These are phyloP conservation scores for Agraylea sexmaculata DNA, from an alignment of 1,140 invertebrate species.

Conservation along the genomic window DNA sequence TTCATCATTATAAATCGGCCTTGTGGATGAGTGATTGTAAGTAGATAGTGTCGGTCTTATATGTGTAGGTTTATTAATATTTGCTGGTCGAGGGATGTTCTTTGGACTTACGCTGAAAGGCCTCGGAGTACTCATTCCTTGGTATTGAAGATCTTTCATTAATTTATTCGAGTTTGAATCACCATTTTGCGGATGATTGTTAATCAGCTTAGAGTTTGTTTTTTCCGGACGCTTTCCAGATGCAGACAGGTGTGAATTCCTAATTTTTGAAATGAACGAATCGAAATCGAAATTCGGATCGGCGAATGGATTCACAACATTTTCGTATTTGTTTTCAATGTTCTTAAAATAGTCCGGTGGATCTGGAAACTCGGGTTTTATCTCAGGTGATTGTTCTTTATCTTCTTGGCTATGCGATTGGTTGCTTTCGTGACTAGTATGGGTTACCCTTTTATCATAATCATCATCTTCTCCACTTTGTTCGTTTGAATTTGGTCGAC, in stretches of 20 bases:
- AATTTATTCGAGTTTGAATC: conserved; percentile 12
- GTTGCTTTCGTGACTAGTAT: conserved; percentile 32
- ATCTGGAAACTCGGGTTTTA: conserved; percentile 28
- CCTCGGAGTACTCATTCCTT: conserved; percentile 33
- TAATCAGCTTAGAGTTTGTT: too few species aligned
- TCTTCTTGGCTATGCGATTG: conserved; percentile 26
- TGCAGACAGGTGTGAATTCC: conserved; percentile 30
- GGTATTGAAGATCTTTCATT: conserved; percentile 26
- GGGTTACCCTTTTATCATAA: too few species aligned
- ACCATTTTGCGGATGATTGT: conserved; percentile 3
- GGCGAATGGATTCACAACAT: conserved; percentile 47
- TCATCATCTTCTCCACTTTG: too few species aligned
- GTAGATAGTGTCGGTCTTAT: conserved; percentile 17
- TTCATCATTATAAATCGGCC: conserved; percentile 15
- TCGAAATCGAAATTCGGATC: conserved; percentile 48
- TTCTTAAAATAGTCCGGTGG: conserved; percentile 36
- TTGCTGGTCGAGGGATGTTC: conserved; percentile 15
- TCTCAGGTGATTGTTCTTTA: conserved; percentile 28
- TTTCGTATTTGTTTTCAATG: conserved; percentile 36
- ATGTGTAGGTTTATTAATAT: conserved; percentile 20
- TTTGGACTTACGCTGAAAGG: conserved; percentile 29
- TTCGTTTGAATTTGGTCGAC: too few species aligned
- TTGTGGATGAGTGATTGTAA: conserved; percentile 24
- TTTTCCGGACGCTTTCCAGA: conserved; percentile 7
- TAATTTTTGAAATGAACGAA: conserved; percentile 40